A percentile compares a stretch with the other conserved stretches of the same genome.
phyloP scores from a whole-genome alignment of 2,888 invertebrate species.

The Pardosa pseudoannulata region DNA sequence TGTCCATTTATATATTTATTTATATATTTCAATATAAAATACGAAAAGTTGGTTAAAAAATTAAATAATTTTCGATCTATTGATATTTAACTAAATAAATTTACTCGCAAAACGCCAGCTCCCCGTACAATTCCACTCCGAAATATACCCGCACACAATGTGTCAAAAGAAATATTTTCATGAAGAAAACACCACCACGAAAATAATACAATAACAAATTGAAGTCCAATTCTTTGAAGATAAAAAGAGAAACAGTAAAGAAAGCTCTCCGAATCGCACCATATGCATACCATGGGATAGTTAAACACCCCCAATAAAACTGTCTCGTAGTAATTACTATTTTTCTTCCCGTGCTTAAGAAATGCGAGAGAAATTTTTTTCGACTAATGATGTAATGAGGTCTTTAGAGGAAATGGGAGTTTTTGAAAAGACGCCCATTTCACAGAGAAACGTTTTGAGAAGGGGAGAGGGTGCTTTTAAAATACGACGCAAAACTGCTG shows the following conservation, averaged over 20 bases:
- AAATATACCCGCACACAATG: too few species aligned
- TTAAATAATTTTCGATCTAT: too few species aligned
- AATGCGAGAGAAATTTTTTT: background rate
- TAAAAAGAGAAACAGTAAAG: background rate
- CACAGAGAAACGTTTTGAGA: too few species aligned
- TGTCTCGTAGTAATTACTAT: background rate
- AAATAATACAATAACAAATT: background rate
- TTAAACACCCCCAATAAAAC: background rate
- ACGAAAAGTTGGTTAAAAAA: too few species aligned
- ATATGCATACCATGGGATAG: too few species aligned
- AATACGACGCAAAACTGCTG: background rate
- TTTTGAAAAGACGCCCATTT: constrained; percentile 7
- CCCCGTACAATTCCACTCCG: too few species aligned
- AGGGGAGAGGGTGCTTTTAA: background rate
- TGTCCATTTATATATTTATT: too few species aligned
- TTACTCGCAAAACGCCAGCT: too few species aligned
- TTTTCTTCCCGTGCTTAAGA: background rate
- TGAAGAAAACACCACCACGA: background rate
- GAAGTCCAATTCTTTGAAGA: background rate
- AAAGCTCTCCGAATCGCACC: background rate
- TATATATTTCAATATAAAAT: too few species aligned
- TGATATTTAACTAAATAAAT: too few species aligned
- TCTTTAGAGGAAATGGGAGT: background rate
- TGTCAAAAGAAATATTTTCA: background rate
- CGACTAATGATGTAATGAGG: background rate